Evolutionary conservation across 2,113 vertebrate genomes (phyloP), one percentile per base, ranked within the genome.

Genomic region (Xenotilapia longispinis): DNA sequence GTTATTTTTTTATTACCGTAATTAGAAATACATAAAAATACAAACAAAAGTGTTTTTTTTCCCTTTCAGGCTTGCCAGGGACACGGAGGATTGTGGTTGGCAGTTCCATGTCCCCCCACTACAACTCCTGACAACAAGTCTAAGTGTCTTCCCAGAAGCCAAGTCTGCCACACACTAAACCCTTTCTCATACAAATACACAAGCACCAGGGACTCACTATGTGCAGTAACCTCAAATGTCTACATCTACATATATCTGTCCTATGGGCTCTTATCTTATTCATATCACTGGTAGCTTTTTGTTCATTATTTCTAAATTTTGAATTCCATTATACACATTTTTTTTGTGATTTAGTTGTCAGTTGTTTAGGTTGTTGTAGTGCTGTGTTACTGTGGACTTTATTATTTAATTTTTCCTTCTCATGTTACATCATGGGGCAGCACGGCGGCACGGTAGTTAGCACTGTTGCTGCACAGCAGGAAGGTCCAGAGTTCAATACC

Each of bases 401-500:
- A 58, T 58, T 31, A 31, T 60, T 60, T 4, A 15, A 15, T 28
- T 60, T 31, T 60, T 60, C 14, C 57, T 31, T 60, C 26, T 60
- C 26, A 17, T 60, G 26, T 17, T 60, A 17, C 57, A 31, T 31
- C 26, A 31, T 60, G 57, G 54, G 23, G 23, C 54, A 57, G 54
- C 6, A 57, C 0, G 0, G 55, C 1, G 1, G 13, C 23, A 15
- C 7, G 1, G 23, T 57, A 8, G 13, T 58, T 58, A 8, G 23
- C 54, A 57, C 54, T 28, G 55, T 9, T 58, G 23, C 55, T 5
- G 23, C 55, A 58, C 23, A 58, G 13, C 55, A 58, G 1, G 55
- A 15, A 28, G 23, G 13, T 58, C 23, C 23, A 5, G 55, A 58
- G 23, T 28, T 57, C 55, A 28, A 57, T 57, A 15, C 55, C 13